Evolutionary conservation across 2,113 vertebrate species (phyloP).

Genomic region (Emydocephalus ijimae): DNA sequence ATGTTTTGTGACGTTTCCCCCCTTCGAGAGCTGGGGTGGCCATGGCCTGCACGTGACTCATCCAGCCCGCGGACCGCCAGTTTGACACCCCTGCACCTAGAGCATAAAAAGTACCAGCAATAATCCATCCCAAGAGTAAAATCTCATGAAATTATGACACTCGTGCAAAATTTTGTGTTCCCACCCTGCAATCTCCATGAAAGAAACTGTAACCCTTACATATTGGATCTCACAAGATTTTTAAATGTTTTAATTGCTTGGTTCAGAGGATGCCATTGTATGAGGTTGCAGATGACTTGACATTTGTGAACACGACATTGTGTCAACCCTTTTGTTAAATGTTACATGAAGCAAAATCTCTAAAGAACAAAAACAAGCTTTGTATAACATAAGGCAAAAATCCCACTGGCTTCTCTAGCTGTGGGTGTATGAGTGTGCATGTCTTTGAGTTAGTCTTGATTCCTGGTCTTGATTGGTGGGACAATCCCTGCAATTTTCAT

Average conservation of each 20-base stretch:
- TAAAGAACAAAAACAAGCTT: neutral
- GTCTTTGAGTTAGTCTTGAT: neutral
- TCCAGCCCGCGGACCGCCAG: too few relatives aligned
- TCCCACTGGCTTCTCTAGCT: neutral
- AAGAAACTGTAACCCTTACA: neutral
- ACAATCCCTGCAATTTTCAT: neutral
- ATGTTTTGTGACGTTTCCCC: too few relatives aligned
- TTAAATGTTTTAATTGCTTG: neutral
- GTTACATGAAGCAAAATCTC: neutral
- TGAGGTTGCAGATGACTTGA: neutral
- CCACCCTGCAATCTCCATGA: neutral
- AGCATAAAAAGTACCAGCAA: neutral
- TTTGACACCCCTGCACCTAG: neutral
- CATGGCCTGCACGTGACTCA: too few relatives aligned
- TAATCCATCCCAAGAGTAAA: neutral
- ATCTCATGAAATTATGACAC: neutral
- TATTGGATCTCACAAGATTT: neutral
- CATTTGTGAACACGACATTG: neutral
- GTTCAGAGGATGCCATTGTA: neutral
- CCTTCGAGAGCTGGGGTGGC: too few relatives aligned
- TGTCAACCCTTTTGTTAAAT: neutral
- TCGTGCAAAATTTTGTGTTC: neutral
- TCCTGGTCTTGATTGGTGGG: neutral
- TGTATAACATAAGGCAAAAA: too few relatives aligned
- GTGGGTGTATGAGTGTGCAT: neutral